Base-by-base conservation (phyloP, 2,113 vertebrate genomes). In the Syrrhaptes paradoxus region DNA sequence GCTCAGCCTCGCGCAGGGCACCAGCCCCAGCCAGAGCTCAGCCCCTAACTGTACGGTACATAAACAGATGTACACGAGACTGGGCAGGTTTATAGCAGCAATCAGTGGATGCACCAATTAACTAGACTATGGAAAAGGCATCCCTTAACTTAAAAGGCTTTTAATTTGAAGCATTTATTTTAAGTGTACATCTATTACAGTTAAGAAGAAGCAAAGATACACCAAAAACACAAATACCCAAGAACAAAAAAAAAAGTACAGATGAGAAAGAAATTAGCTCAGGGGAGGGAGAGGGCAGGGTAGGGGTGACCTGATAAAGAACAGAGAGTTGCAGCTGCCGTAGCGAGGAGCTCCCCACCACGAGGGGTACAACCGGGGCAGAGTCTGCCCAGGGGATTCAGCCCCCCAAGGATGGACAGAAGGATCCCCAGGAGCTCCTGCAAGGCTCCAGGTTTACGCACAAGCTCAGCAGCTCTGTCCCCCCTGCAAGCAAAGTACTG, bases 101-200 rank as follows among this genome's bases (percentile, higher is more conserved):
- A 51, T 15, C 48, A 3, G 8, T 49, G 81, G 91, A 45, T 94
- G 79, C 83, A 82, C 70, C 87, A 45, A 73, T 84, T 65, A 89
- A 95, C 85, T 91, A 32, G 51, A 88, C 72, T 91, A 73, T 17
- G 92, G 95, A 54, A 95, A 95, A 96, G 95, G 94, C 62, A 88
- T 87, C 93, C 97, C 95, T 91, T 76, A 87, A 87, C 71, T 97
- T 85, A 85, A 92, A 96, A 95, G 93, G 75, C 76, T 97, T 97
- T 96, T 95, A 95, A 93, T 93, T 85, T 58, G 79, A 96, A 96
- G 93, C 93, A 66, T 96, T 97, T 97, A 96, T 95, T 96, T 87
- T 6, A 93, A 91, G 87, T 94, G 92, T 96, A 95, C 90, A 93
- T 89, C 93, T 97, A 94, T 90, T 96, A 97, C 93, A 97, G 90